phyloP scores from a whole-genome alignment of 2,888 invertebrate genomes.

The Rosalia funebris region DNA sequence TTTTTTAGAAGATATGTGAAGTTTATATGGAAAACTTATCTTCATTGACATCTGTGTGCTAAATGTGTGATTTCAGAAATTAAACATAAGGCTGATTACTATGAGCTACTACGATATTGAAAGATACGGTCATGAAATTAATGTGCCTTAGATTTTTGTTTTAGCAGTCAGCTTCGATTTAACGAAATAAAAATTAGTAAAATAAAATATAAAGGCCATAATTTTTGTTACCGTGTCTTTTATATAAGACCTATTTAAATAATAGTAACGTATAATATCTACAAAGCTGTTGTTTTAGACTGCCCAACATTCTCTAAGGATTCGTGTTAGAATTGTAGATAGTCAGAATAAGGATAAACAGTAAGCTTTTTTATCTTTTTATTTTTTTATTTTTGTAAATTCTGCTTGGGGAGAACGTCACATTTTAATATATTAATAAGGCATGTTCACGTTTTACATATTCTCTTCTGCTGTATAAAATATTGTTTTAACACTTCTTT shows the following conservation, averaged over 20 bases:
- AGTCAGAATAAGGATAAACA: constrained; percentile 48
- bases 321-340: constrained; percentile 62
- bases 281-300: constrained; percentile 32
- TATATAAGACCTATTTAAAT: constrained; percentile 37
- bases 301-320: constrained; percentile 49
- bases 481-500: no score
- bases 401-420: constrained; percentile 38
- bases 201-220: constrained; percentile 35
- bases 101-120: constrained; percentile 48
- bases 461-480: no score
- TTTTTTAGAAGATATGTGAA: constrained; percentile 39
- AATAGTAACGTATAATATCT: constrained; percentile 54
- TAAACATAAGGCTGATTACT: constrained; percentile 60
- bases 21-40: constrained; percentile 36
- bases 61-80: constrained; percentile 56
- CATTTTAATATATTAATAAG: constrained; percentile 26
- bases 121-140: constrained; percentile 44
- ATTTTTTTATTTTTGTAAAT: constrained; percentile 43
- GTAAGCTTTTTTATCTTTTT: constrained; percentile 48
- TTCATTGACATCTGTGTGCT: constrained; percentile 49
- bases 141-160: constrained; percentile 20
- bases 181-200: no score
- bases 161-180: neutral
- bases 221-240: constrained; percentile 45
- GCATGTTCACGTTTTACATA: constrained; percentile 20